Base-by-base conservation (phyloP, 1,140 invertebrate genomes). In the Drosophila obscura region DNA sequence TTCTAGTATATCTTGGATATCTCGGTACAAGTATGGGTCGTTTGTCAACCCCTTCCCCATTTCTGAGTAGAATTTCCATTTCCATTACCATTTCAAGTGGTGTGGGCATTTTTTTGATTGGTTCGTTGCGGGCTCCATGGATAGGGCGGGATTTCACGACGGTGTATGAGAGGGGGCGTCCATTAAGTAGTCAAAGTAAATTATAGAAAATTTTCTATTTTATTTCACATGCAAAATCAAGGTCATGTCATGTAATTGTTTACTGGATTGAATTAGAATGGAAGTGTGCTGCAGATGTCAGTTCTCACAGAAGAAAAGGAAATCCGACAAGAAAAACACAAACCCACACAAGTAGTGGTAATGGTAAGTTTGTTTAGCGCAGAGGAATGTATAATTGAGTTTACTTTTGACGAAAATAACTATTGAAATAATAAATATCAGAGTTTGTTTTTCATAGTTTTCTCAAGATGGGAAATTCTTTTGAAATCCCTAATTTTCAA, bases 151-250 rank as follows among this genome's bases (percentile, higher is more conserved):
- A 19, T 19, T 19, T 19, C 19, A 19, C 19, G 19, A 19, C 19
- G 19, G 19, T 48, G 16, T 11, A 19, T 11, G 15, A 22, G 6
- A 15, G 26, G 35, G 19, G 11, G 11, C n/a, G 22, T 5, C 31
- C 43, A 66, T 41, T 41, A 53, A 52, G 51, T 39, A 53, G 16
- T 66, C 50, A 48, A 56, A 48, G 44, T 35, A 48, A 73, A 64
- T 73, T 55, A 73, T 56, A 52, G 49, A 72, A 43, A 5, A 72
- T 72, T 61, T 72, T 72, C 67, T 48, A 72, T 53, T 61, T 60
- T 69, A 65, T 43, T 35, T 26, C 69, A 73, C 52, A 64, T 31
- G 52, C 8, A 41, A 43, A 13, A 19, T 28, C 53, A 75, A 66
- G 72, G 53, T 66, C 49, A 59, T 16, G 19, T 3, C 22, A 6